Base-by-base conservation (phyloP, 1,140 invertebrate genomes). In the Monomorium pharaonis region DNA sequence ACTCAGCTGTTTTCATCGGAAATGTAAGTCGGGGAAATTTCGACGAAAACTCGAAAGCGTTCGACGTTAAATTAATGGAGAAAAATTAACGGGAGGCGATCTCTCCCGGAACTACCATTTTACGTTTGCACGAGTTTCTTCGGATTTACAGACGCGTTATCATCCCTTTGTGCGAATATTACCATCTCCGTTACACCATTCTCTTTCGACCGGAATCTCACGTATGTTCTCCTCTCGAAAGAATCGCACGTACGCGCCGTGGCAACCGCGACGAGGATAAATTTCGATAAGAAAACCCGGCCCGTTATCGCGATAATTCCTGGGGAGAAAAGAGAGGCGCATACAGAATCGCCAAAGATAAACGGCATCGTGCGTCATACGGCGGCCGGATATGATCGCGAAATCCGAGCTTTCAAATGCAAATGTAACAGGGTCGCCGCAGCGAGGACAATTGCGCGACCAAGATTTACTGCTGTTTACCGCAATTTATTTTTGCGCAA, bases 401-500 rank as follows among this genome's bases (percentile, higher is more conserved):
- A 58, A 51, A 81, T 88, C 74, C 60, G 16, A 60, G 83, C 88
- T 89, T 89, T 89, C 88, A 74, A 75, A 89, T 89, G 87, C 84
- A 89, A 89, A 89, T 89, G 83, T 69, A 76, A 88, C 81, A 77
- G 56, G 70, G 44, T 33, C 16, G 6, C 47, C 37, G 47, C 42
- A 27, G 16, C 83, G 58, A 24, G 88, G 18, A 89, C 88, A 89
- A 89, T 89, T 74, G 37, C 62, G 56, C 33, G 27, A 54, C 67
- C 67, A 67, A 83, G 67, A 89, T 89, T 89, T 88, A 89, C 84
- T 76, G 75, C 47, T 85, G 60, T 89, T 89, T 89, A 89, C 83
- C 83, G 62, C 85, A 86, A 88, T 89, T 89, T 88, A 89, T 85
- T 89, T 88, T 89, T 69, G 42, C 42, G 63, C 80, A 30, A 42